These are phyloP conservation scores for Glaucopsyche alexis DNA, from an alignment of 2,888 invertebrate species.

Conservation along the genomic window DNA sequence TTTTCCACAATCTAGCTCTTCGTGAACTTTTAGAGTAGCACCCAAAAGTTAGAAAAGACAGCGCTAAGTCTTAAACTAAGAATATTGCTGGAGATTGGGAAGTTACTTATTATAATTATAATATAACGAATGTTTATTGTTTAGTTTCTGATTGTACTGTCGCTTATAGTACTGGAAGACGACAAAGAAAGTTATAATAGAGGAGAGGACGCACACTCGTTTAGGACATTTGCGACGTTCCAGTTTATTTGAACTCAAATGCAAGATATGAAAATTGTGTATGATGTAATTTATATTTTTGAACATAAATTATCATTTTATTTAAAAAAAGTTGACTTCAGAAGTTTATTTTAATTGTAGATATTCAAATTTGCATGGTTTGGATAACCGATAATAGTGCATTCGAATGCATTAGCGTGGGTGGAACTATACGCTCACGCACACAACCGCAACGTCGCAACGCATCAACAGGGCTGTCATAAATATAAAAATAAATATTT, in stretches of 20 bases:
- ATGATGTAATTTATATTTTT: neutral
- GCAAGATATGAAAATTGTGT: neutral
- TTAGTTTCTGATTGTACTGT: conserved; percentile 48
- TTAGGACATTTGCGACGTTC: conserved; percentile 1
- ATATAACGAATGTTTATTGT: conserved; percentile 41
- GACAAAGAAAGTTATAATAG: conserved; percentile 50
- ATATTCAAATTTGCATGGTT: neutral
- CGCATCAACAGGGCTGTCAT: neutral
- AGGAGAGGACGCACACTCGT: neutral
- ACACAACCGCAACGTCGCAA: neutral
- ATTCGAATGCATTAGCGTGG: neutral
- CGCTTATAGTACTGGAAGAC: conserved; percentile 72
- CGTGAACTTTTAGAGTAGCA: conserved; percentile 16
- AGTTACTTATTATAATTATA: neutral
- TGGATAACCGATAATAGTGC: neutral
- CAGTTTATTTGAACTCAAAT: neutral
- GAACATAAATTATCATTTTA: neutral
- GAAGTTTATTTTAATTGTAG: neutral
- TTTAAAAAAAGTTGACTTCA: neutral
- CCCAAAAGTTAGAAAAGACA: conserved; percentile 32
- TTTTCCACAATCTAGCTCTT: neutral
- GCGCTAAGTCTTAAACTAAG: conserved; percentile 29
- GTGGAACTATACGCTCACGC: neutral
- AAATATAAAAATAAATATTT: conserved; percentile 14
- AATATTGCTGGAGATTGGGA: conserved; percentile 32